Evolutionary conservation across 2,888 invertebrate species (phyloP).

Genomic region (Zygogramma bicolorata): DNA sequence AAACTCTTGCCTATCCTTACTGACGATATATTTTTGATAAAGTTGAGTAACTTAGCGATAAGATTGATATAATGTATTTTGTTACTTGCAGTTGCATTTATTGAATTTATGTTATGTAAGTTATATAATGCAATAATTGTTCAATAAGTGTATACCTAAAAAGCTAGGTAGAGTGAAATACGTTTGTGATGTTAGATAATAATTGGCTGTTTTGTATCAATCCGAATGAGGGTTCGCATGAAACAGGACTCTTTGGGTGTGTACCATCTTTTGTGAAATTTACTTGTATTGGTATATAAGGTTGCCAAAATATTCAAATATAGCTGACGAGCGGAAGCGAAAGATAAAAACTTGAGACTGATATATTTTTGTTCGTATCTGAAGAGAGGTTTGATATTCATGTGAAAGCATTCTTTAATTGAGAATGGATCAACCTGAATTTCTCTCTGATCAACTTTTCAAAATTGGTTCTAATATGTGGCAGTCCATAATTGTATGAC

Average conservation of each 20-base stretch:
- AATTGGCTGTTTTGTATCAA: neutral
- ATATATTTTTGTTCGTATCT: no score
- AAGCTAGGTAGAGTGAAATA: conserved; percentile 15
- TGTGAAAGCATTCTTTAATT: no score
- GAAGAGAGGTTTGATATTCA: no score
- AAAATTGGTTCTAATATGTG: no score
- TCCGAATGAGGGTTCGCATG: neutral
- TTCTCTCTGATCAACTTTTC: no score
- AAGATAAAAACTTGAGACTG: conserved; percentile 8
- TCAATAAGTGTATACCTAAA: neutral
- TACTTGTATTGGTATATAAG: no score
- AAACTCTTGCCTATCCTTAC: neutral
- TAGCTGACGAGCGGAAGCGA: neutral
- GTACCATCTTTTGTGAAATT: neutral
- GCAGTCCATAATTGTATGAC: no score
- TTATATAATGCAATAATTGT: neutral
- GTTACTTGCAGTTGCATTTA: neutral
- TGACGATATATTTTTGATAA: conserved; percentile 9
- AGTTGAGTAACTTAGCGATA: neutral
- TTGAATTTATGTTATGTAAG: no score
- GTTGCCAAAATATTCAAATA: neutral
- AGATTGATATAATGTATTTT: neutral
- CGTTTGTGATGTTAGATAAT: conserved; percentile 17
- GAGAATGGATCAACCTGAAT: no score
- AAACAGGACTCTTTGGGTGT: no score